Percentiles rank a stretch among this genome's conserved stretches.
phyloP scores from a whole-genome alignment of 2,113 vertebrate genomes.

The Struthidea cinerea region DNA sequence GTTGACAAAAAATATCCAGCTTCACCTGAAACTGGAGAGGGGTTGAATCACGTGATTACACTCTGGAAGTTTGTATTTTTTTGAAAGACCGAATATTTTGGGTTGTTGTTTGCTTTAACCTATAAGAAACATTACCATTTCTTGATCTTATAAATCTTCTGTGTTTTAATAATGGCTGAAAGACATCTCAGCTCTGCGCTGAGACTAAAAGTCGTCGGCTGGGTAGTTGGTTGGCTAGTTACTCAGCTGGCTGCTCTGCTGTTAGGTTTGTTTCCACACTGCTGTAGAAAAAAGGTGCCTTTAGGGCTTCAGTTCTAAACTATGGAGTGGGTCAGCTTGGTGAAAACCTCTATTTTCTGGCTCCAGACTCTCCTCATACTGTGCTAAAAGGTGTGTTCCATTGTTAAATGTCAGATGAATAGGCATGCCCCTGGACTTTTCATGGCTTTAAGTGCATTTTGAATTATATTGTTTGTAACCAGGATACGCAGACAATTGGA shows the following conservation, averaged over 20 bases:
- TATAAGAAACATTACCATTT: not conserved
- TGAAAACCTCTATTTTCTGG: not conserved
- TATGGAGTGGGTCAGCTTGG: not conserved
- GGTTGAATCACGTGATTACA: fast-evolving
- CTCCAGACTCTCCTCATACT: not conserved
- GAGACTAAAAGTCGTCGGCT: not conserved
- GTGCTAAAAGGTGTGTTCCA: not conserved
- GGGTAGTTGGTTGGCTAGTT: not conserved
- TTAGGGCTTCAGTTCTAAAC: not conserved
- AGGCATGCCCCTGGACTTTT: not conserved
- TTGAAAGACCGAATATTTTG: not conserved
- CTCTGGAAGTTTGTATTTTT: not conserved
- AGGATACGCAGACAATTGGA: not conserved
- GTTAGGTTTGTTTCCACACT: not conserved
- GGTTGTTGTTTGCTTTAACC: not conserved
- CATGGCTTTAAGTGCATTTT: not conserved
- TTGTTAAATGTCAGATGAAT: not conserved
- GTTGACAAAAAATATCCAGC: not conserved
- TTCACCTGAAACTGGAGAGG: not conserved
- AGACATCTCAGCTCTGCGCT: not conserved
- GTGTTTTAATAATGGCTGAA: not conserved
- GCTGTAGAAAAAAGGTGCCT: not conserved
- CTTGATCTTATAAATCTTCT: not conserved
- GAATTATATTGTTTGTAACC: not conserved
- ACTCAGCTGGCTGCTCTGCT: not conserved